Conservation (phyloP, 2,113 vertebrate genomes). For the Tychaedon coryphoeus region DNA sequence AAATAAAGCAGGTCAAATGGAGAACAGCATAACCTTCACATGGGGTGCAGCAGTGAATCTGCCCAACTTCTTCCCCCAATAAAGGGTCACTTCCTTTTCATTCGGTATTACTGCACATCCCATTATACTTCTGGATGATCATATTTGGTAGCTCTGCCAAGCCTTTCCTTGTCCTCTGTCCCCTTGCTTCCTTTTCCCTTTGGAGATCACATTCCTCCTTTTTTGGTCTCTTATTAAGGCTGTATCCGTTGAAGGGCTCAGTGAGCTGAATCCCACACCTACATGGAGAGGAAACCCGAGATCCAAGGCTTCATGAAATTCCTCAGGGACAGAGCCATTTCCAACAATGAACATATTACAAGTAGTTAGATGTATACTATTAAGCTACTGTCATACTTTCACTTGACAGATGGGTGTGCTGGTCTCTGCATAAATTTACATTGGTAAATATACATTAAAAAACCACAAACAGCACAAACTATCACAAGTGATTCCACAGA, state of each 20-base stretch:
- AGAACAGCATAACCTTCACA: background rate
- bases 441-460: background rate
- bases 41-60: background rate
- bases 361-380: background rate
- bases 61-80: background rate
- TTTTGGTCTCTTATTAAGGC: background rate
- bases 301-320: background rate
- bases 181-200: rapidly evolving
- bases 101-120: background rate
- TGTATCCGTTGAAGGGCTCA: background rate
- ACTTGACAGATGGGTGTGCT: background rate
- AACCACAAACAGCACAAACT: background rate
- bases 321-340: background rate
- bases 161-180: background rate
- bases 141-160: background rate
- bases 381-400: background rate
- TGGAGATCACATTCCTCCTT: background rate
- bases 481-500: background rate
- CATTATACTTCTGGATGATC: rapidly evolving
- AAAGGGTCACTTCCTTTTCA: background rate
- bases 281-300: background rate
- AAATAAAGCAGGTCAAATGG: background rate
- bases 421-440: background rate
- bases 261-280: background rate
- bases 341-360: background rate